Percentiles rank a stretch among this genome's conserved stretches.
These are phyloP conservation scores for Brachyopa scutellaris DNA, from an alignment of 2,888 invertebrate species.

Conservation along the genomic window DNA sequence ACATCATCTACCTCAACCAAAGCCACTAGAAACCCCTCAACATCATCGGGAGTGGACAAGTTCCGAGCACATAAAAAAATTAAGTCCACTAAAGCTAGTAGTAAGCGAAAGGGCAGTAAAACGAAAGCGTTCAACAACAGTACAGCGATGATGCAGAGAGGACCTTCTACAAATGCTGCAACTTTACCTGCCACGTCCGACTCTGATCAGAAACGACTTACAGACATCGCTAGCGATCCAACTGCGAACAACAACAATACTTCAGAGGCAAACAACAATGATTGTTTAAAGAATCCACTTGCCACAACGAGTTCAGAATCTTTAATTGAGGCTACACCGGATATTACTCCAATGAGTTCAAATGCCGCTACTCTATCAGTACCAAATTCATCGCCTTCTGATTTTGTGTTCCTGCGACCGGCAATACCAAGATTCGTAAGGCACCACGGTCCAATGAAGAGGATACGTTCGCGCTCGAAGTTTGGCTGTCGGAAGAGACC, in stretches of 20 bases:
- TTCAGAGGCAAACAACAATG: slow-evolving; percentile 57
- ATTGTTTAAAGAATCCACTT: slow-evolving; percentile 32
- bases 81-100: slow-evolving; percentile 12
- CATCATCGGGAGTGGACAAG: slow-evolving; percentile 16
- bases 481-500: slow-evolving; percentile 80
- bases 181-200: slow-evolving; percentile 26
- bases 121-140: not conserved
- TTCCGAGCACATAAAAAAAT: slow-evolving; percentile 44
- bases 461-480: slow-evolving; percentile 80
- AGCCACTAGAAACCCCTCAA: slow-evolving; percentile 22
- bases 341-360: slow-evolving; percentile 31
- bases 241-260: slow-evolving; percentile 44
- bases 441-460: slow-evolving; percentile 76
- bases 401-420: slow-evolving; percentile 78
- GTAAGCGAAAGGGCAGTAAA: slow-evolving; percentile 41
- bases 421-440: slow-evolving; percentile 73
- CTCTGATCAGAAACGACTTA: slow-evolving; percentile 62
- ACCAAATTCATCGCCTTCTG: slow-evolving; percentile 74
- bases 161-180: slow-evolving; percentile 28
- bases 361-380: slow-evolving; percentile 39
- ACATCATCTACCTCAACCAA: slow-evolving; percentile 57
- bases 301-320: slow-evolving; percentile 20
- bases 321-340: slow-evolving; percentile 21
- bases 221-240: slow-evolving; percentile 2
- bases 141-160: slow-evolving; percentile 2